Evolutionary conservation across 2,113 vertebrate genomes (phyloP).

Genomic region (Lontra canadensis): DNA sequence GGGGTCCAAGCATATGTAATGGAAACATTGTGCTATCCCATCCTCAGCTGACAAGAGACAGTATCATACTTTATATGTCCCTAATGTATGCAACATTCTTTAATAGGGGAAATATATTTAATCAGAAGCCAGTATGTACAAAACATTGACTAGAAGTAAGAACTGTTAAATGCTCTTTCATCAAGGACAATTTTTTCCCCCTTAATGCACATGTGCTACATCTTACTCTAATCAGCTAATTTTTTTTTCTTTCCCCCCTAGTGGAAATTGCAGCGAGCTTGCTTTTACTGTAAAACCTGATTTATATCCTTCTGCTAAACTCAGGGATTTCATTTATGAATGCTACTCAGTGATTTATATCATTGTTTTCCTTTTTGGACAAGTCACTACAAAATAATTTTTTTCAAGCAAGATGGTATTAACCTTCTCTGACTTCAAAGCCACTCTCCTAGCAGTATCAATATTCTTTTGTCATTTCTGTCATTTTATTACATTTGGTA

Average conservation of each 20-base stretch:
- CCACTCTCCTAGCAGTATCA: not conserved
- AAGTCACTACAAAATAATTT: not conserved
- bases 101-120: not conserved
- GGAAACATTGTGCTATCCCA: not conserved
- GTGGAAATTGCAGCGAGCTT: not conserved
- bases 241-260: not conserved
- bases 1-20: not conserved
- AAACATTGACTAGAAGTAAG: conserved; percentile 60
- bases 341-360: conserved; percentile 39
- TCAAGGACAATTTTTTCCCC: not conserved
- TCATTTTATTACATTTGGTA: conserved; percentile 60
- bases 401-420: not conserved
- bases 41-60: not conserved
- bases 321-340: conserved; percentile 47
- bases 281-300: not conserved
- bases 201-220: not conserved
- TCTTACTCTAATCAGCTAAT: conserved; percentile 52
- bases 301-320: conserved; percentile 30
- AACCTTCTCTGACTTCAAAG: not conserved
- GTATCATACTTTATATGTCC: not conserved
- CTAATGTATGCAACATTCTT: not conserved
- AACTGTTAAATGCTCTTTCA: not conserved
- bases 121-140: not conserved
- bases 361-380: not conserved
- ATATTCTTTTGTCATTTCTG: not conserved